Conservation (phyloP, 2,888 invertebrate genomes). For the Lutraria lutraria region DNA sequence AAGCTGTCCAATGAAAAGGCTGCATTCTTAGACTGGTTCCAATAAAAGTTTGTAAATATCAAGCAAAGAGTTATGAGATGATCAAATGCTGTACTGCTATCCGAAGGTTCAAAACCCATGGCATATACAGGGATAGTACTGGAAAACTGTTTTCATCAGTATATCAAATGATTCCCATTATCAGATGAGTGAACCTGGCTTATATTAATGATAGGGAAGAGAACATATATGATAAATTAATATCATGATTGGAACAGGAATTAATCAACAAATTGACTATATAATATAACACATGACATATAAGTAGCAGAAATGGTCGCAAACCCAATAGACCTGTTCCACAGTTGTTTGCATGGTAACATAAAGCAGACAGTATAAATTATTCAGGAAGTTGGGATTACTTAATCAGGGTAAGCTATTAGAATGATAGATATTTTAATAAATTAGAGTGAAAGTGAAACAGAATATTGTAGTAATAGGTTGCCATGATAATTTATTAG, state of each 20-base stretch:
- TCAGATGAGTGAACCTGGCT: neutral
- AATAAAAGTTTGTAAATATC: too few relatives aligned
- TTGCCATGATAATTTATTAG: too few relatives aligned
- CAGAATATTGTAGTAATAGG: neutral
- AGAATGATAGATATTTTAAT: slow-evolving; percentile 6
- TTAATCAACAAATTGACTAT: slow-evolving; percentile 17
- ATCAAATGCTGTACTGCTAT: neutral
- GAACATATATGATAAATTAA: neutral
- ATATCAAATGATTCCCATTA: neutral
- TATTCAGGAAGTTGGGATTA: slow-evolving; percentile 5
- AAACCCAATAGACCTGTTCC: neutral
- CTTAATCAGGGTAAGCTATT: neutral
- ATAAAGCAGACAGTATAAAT: neutral
- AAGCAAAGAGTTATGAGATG: too few relatives aligned
- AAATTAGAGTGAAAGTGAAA: neutral
- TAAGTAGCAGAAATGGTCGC: neutral
- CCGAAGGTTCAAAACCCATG: neutral
- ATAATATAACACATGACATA: slow-evolving; percentile 1
- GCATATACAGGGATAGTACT: neutral
- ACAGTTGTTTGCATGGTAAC: neutral
- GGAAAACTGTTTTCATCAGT: neutral
- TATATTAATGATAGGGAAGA: neutral
- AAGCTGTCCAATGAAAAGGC: too few relatives aligned
- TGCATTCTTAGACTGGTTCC: too few relatives aligned
- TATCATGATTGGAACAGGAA: neutral